A percentile compares a stretch with the other conserved stretches of the same genome.
phyloP scores from a whole-genome alignment of 2,797 vertebrate species.

The Odontamblyopus lacepedii region DNA sequence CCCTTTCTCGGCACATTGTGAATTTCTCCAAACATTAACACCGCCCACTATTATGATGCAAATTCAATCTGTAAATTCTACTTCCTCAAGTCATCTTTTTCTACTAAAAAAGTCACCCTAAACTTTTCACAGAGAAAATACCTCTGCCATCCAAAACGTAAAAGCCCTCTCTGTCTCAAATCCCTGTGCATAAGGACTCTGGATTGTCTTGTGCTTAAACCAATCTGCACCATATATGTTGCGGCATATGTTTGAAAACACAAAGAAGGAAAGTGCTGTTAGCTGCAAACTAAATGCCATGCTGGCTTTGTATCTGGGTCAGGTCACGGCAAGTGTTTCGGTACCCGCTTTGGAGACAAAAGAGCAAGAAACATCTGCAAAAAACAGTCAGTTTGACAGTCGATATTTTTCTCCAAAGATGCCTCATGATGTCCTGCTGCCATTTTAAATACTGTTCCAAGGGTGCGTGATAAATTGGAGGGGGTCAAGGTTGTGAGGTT shows the following conservation, averaged over 20 bases:
- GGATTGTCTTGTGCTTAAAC: background rate
- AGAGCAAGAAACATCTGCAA: conserved; percentile 12
- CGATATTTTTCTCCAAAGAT: conserved; percentile 21
- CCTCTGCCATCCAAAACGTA: conserved; percentile 1
- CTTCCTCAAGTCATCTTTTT: background rate
- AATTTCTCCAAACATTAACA: background rate
- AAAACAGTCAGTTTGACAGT: conserved; percentile 15
- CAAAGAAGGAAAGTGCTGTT: conserved; percentile 5
- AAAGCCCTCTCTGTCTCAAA: conserved; percentile 10
- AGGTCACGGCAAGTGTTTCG: conserved; percentile 1
- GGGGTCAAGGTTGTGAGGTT: conserved; percentile 42
- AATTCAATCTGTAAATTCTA: background rate
- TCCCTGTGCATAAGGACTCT: conserved; percentile 3
- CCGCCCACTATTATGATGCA: background rate
- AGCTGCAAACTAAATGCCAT: conserved; percentile 10
- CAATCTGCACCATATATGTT: conserved; percentile 1
- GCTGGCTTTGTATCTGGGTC: conserved; percentile 3
- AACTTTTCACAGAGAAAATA: conserved; percentile 4
- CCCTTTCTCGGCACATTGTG: too few relatives aligned
- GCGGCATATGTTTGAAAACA: conserved; percentile 5
- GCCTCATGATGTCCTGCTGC: conserved; percentile 1
- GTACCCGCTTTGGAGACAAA: background rate
- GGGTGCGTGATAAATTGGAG: conserved; percentile 39
- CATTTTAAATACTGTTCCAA: conserved; percentile 38
- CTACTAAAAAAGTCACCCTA: background rate